Evolutionary conservation across 2,113 vertebrate species (phyloP), one percentile per base, ranked within the genome.

Genomic region (Corydoras sp.): DNA sequence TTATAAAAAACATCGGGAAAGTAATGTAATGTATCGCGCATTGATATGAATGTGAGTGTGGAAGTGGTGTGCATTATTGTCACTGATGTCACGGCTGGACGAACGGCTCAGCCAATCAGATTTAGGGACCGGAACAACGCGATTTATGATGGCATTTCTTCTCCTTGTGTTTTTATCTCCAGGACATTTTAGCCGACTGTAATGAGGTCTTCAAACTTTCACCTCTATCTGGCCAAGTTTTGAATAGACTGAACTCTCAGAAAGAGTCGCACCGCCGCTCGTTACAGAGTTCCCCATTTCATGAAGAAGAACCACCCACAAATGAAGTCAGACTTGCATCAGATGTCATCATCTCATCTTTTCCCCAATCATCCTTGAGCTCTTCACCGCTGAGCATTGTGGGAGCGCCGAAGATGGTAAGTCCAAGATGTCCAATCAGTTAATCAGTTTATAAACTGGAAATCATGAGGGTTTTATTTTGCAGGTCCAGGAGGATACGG

Each of bases 131-230:
- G 18, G n/a, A n/a, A n/a, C n/a, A n/a, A n/a, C n/a, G n/a, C n/a
- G n/a, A 1, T 24, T 24, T 24, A 43, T 67, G 5, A 12, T 59
- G 12, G 3, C 4, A 13, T 68, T 62, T 31, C 0, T 2, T 14
- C 53, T 0, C 13, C 3, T 4, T 2, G 71, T 8, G 55, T 2
- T 13, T 59, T 69, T 9, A 12, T 71, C n/a, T 62, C 4, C 72
- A 90, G 90, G 80, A 87, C 35, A 81, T 91, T 69, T 59, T 90
- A 75, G 64, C 76, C 0, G 84, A 86, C 5, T 90, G 74, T 51
- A 82, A 73, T 53, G 88, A 86, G 3, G 55, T 71, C 43, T 48
- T 79, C 15, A 82, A 80, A 64, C 75, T 91, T 73, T 87, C 89
- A 0, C 24, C 84, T 0, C 64, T 75, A 8, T 85, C 87, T 0